phyloP scores from a whole-genome alignment of 2,888 invertebrate genomes.

The Ischnura elegans region DNA sequence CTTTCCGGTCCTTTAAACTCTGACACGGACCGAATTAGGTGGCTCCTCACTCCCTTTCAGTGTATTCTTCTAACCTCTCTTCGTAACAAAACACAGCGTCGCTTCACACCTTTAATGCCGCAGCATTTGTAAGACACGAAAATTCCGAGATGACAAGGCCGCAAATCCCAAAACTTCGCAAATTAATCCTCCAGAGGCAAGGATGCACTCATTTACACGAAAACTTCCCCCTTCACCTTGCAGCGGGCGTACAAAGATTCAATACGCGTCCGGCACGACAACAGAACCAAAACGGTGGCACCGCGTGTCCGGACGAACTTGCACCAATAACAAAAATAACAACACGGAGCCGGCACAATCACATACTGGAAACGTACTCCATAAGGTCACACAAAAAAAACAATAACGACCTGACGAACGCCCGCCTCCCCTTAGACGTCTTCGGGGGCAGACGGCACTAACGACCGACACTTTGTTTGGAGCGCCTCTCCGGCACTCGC shows the following conservation, averaged over 20 bases:
- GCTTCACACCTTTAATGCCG: neutral
- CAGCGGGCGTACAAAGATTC: neutral
- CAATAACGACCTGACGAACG: neutral
- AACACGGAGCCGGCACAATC: neutral
- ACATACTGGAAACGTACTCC: neutral
- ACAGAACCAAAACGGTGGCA: neutral
- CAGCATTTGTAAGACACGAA: neutral
- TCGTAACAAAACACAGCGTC: neutral
- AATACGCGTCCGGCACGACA: neutral
- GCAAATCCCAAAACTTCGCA: neutral
- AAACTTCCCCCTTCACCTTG: too few relatives aligned
- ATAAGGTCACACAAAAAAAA: conserved; percentile 32
- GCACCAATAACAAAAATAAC: conserved; percentile 11
- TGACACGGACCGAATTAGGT: neutral
- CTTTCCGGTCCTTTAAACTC: neutral
- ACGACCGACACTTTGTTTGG: neutral
- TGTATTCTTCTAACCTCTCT: neutral
- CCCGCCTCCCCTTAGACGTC: too few relatives aligned
- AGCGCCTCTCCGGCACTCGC: neutral
- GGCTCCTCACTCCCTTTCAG: neutral
- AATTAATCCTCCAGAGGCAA: neutral
- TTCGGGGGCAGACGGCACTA: neutral
- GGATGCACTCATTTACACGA: neutral
- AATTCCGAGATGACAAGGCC: neutral
- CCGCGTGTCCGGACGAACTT: neutral